Evolutionary conservation across 37 sponge, comb jelly and placozoan species (phyloP), one percentile per base, ranked within the genome.

Genomic region (Theonella swinhoei): DNA sequence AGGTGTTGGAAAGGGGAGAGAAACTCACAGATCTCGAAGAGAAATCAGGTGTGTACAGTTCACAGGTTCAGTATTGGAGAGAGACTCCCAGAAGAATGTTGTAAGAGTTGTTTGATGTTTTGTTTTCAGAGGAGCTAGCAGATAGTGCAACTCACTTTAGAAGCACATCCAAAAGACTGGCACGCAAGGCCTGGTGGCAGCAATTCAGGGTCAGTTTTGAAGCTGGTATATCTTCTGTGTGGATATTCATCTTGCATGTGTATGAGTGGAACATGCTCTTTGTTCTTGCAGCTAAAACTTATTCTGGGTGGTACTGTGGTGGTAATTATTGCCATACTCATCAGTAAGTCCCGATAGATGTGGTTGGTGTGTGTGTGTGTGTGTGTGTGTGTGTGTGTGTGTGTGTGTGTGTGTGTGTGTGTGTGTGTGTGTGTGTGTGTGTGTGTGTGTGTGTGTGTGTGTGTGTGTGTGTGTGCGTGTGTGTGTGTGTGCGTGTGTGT

Each of bases 181-280:
- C 73, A 62, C 54, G 72, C 34, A 87, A 88, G 67, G 65, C 83
- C 65, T 92, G 92, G 92, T 92, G 92, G 92, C 89, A 92, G 70
- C 90, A 84, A 42, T 92, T 83, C 72, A 79, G 77, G 70, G 83
- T 74, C 65, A 35, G 26, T 72, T 34, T 75, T 19, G 5, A 22
- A 37, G 72, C 38, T 32, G 73, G 24, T 23, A 28, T 8, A 1
- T 5, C 58, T 30, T n/a, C 30, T n/a, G 23, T 41, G 61, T 40
- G n/a, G n/a, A n/a, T n/a, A n/a, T n/a, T n/a, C n/a, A n/a, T n/a
- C n/a, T n/a, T n/a, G n/a, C n/a, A n/a, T n/a, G n/a, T n/a, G n/a
- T n/a, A n/a, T n/a, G n/a, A n/a, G n/a, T n/a, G n/a, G n/a, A n/a
- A n/a, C n/a, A n/a, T n/a, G n/a, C n/a, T 3, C 9, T 77, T 47